Evolutionary conservation across 2,113 vertebrate species (phyloP).

Genomic region (Dermatemys mawii): DNA sequence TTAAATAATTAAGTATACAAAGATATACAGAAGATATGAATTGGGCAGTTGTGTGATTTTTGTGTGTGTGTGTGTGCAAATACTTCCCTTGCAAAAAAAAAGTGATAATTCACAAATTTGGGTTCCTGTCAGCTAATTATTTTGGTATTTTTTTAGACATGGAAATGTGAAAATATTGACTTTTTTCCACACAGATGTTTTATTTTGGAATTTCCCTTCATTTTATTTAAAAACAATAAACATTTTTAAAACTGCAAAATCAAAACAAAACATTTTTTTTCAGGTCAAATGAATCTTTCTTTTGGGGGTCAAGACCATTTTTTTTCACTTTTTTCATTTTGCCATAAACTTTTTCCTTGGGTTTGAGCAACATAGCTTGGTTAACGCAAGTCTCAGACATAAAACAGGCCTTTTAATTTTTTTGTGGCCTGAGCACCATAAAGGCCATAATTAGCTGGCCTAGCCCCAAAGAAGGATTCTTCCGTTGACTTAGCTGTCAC

Average conservation of each 20-base stretch:
- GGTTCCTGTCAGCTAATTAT: background rate
- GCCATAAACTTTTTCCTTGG: background rate
- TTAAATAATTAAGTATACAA: background rate
- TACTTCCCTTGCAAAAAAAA: too few relatives aligned
- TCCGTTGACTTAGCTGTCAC: background rate
- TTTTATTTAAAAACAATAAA: background rate
- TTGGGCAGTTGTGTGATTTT: background rate
- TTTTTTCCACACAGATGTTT: background rate
- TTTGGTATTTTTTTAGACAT: background rate
- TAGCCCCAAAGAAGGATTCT: background rate
- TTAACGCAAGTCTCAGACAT: background rate
- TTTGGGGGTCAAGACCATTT: too few relatives aligned
- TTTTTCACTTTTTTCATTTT: background rate
- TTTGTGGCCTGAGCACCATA: background rate
- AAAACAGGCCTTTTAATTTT: background rate
- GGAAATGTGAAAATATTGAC: background rate
- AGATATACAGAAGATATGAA: background rate
- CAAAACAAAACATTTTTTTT: background rate
- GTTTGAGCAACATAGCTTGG: background rate
- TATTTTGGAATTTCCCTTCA: background rate
- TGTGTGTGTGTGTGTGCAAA: background rate
- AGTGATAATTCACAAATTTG: background rate
- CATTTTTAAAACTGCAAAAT: background rate
- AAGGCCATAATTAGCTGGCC: background rate
- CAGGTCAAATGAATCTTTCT: too few relatives aligned